Base-by-base conservation (phyloP, 2,888 invertebrate genomes). In the Isotomurus palustris region DNA sequence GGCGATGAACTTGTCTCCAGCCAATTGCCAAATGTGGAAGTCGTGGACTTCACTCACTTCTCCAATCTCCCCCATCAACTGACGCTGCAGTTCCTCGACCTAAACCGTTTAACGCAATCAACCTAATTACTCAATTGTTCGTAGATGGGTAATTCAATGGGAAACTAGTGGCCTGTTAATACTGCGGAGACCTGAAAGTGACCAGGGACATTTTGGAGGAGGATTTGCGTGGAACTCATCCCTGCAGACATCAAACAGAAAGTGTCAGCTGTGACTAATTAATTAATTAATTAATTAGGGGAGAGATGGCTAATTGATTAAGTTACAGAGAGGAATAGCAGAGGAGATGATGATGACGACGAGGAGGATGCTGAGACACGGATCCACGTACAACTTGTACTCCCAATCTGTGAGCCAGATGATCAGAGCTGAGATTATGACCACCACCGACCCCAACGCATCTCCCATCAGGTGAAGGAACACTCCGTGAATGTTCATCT, bases 401-500 rank as follows among this genome's bases (percentile, higher is more conserved):
- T 77, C 74, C 80, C 93, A 93, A 50, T 88, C 80, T 0, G 88
- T 87, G 50, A 84, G 79, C 87, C 87, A 78, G 47, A 82, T 80
- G 60, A 84, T 79, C 66, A 83, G 72, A 5, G 94, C 93, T 53
- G 92, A 91, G 44, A 87, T 82, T 43, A 93, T 87, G 12, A 95
- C 94, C 70, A 94, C 90, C 2, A 93, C 83, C 0, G 92, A 93
- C 52, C 99, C 99, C 47, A 99, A 79, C 21, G 97, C 97, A 78
- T 99, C 99, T 47, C 96, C 95, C 35, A 99, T 77, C 3, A 99
- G 88, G 75, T 99, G 99, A 53, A 99, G 80, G 76, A 97, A 99
- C n/a, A 97, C 97, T n/a, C 96, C 99, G 53, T 91, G 85, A 95
- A 99, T 99, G 75, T 99, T 99, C 87, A 99, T 87, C 75, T 94